Conservation (phyloP, 2,888 invertebrate species). For the Steinernema carpocapsae region DNA sequence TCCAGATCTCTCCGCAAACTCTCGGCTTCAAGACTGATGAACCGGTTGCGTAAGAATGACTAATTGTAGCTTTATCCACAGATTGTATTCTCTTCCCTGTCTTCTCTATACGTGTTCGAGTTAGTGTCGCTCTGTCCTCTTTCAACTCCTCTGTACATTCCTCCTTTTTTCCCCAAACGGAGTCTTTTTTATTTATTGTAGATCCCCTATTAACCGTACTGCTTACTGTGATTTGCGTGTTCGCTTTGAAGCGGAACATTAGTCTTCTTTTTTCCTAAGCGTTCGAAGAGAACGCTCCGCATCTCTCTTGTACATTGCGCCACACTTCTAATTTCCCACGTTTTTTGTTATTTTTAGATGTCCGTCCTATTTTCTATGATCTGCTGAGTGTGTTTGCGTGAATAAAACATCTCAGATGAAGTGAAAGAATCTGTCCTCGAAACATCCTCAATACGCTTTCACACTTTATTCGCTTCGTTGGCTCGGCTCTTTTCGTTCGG, state of each 20-base stretch:
- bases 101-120: conserved; percentile 34
- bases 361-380: conserved; percentile 3
- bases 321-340: neutral
- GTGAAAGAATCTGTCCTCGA: no score
- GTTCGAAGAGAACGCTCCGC: no score
- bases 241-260: neutral
- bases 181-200: conserved; percentile 24
- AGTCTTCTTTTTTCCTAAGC: neutral
- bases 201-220: neutral
- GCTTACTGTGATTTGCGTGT: conserved; percentile 12
- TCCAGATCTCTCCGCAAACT: conserved; percentile 29
- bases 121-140: conserved; percentile 31
- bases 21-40: conserved; percentile 21
- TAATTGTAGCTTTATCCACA: conserved; percentile 9
- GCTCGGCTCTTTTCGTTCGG: no score
- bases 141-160: conserved; percentile 21
- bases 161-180: conserved; percentile 1
- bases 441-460: no score
- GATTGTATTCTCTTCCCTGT: neutral
- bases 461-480: no score
- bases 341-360: neutral
- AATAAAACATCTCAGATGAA: conserved; percentile 14
- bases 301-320: neutral
- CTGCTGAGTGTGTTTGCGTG: neutral
- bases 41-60: conserved; percentile 24